Conservation (phyloP, 2,888 invertebrate genomes). For the Vandiemenella viatica region DNA sequence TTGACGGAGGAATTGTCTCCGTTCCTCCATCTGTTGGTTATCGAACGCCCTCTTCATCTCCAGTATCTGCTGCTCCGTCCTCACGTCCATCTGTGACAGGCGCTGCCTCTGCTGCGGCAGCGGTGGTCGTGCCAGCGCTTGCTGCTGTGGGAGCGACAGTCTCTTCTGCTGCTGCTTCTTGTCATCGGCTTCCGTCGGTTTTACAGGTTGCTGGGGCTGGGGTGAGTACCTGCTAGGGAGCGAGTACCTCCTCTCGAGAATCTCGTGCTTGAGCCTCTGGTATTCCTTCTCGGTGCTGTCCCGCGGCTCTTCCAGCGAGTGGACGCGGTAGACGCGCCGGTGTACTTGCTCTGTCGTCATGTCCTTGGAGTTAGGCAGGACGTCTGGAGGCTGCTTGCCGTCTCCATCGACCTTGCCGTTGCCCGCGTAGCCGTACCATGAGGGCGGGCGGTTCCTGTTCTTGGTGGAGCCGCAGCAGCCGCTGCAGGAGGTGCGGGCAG, state of each 20-base stretch:
- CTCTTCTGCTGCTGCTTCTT: conserved; percentile 1
- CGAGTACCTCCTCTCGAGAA: neutral
- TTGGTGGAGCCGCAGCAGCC: neutral
- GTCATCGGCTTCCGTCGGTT: conserved; percentile 12
- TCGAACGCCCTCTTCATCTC: neutral
- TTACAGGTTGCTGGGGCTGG: no score
- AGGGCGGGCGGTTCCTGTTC: neutral
- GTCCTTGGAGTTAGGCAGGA: neutral
- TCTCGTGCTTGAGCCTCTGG: neutral
- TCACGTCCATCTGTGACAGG: neutral
- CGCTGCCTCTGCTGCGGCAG: conserved; percentile 1
- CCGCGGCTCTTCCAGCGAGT: neutral
- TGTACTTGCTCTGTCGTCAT: neutral
- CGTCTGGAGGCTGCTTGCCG: neutral
- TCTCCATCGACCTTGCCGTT: neutral
- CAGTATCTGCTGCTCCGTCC: neutral
- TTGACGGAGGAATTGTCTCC: neutral
- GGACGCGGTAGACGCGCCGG: neutral
- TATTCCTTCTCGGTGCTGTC: neutral
- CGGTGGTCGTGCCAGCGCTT: neutral
- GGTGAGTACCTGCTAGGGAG: no score
- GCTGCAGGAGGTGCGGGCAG: neutral
- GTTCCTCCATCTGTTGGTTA: neutral
- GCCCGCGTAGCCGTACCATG: neutral
- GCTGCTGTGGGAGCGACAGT: conserved; percentile 1